phyloP scores from a whole-genome alignment of 2,797 vertebrate species.

The Anisognathus igniventris region DNA sequence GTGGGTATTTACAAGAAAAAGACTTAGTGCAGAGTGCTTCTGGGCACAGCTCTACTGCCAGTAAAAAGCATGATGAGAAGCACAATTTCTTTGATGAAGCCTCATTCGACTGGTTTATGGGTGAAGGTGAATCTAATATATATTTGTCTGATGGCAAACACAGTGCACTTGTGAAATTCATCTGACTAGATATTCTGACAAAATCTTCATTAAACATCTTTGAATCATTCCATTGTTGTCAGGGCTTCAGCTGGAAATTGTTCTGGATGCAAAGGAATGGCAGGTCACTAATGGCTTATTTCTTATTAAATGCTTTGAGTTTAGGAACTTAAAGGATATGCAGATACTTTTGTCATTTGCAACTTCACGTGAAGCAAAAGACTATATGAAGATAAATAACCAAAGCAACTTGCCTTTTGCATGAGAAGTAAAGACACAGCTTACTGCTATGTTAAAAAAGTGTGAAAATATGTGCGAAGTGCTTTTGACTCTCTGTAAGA shows the following conservation, averaged over 20 bases:
- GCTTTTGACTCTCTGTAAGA: background rate
- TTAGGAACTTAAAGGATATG: background rate
- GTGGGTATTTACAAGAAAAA: conserved; percentile 48
- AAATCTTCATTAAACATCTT: conserved; percentile 30
- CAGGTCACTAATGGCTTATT: background rate
- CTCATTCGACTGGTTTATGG: background rate
- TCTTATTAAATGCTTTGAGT: background rate
- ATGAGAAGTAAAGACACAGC: background rate
- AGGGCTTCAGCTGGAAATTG: conserved; percentile 28
- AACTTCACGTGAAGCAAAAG: background rate
- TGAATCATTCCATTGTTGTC: conserved; percentile 25
- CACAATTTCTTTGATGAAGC: conserved; percentile 38
- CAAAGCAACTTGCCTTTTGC: background rate
- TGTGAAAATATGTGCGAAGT: background rate
- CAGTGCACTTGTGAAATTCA: conserved; percentile 35
- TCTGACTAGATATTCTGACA: background rate
- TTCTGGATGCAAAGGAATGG: background rate
- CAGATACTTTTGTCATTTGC: background rate
- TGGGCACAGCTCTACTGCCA: conserved; percentile 38
- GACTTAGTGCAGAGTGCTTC: conserved; percentile 19
- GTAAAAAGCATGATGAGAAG: conserved; percentile 54
- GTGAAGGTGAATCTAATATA: conserved; percentile 36
- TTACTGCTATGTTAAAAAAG: background rate
- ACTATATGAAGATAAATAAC: background rate
- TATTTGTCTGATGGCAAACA: conserved; percentile 33